Evolutionary conservation across 2,797 vertebrate genomes (phyloP).

Genomic region (Stomatorhinus walkeri): DNA sequence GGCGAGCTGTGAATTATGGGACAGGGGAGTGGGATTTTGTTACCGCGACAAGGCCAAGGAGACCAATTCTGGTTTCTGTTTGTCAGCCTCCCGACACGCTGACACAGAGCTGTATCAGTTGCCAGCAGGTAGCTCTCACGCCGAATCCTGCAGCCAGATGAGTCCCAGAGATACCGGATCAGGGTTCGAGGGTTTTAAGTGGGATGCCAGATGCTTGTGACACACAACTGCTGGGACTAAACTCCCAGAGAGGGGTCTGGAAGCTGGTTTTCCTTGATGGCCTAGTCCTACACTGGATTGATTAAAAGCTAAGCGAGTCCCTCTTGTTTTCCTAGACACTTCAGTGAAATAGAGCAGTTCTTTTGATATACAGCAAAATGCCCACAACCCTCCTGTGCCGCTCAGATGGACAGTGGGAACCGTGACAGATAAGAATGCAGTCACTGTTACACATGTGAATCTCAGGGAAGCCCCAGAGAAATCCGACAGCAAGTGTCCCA

Average conservation of each 20-base stretch:
- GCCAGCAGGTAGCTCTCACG: constrained; percentile 4
- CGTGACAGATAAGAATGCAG: not conserved
- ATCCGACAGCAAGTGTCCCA: not conserved
- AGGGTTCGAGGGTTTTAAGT: not conserved
- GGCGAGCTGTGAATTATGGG: constrained; percentile 59
- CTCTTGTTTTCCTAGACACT: not conserved
- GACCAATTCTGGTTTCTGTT: constrained; percentile 44
- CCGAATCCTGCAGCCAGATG: not conserved
- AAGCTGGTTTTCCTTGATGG: not conserved
- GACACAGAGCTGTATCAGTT: constrained; percentile 50
- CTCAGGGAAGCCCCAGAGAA: not conserved
- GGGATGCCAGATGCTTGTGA: not conserved
- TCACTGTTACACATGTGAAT: not conserved
- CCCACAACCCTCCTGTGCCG: not conserved
- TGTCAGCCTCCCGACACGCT: constrained; percentile 52
- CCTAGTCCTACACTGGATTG: not conserved
- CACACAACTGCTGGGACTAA: not conserved
- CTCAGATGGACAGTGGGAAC: not conserved
- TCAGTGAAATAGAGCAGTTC: not conserved
- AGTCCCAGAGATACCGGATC: not conserved
- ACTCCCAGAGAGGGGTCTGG: not conserved
- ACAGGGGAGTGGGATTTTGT: constrained; percentile 37
- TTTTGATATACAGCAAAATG: not conserved
- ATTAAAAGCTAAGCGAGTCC: not conserved
- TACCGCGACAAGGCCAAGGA: constrained; percentile 21